Percentiles rank a stretch among this genome's conserved stretches.
Evolutionary conservation across 2,113 vertebrate species (phyloP).

Genomic region (Dicaeum eximium): DNA sequence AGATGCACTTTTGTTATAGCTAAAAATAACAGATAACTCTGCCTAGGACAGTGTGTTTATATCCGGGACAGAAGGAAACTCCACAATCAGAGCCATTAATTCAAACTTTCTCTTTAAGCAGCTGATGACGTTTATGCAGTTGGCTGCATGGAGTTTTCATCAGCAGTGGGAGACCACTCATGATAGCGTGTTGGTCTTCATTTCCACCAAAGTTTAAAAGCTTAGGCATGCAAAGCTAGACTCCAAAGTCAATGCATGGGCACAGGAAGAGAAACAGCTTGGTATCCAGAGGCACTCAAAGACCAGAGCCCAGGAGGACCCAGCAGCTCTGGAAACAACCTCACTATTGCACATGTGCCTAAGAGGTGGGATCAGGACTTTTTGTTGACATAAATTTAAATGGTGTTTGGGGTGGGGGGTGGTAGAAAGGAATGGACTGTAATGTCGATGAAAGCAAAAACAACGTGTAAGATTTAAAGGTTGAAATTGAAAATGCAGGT

Average conservation of each 20-base stretch:
- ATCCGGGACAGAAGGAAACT: neutral
- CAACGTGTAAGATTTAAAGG: neutral
- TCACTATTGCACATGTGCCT: neutral
- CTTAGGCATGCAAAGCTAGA: neutral
- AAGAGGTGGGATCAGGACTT: neutral
- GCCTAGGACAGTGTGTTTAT: neutral
- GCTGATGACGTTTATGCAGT: neutral
- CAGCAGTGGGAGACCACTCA: rapidly evolving
- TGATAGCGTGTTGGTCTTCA: neutral
- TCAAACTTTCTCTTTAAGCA: neutral
- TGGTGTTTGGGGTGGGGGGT: rapidly evolving
- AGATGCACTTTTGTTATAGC: constrained; percentile 16
- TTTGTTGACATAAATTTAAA: neutral
- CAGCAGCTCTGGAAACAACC: neutral
- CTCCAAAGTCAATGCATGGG: neutral
- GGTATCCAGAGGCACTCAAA: neutral
- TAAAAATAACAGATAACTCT: constrained; percentile 33
- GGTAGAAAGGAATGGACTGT: too few relatives aligned
- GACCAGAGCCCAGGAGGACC: rapidly evolving
- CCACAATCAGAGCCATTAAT: neutral
- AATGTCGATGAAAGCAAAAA: neutral
- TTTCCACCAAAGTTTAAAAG: neutral
- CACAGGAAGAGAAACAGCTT: neutral
- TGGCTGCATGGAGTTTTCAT: neutral
- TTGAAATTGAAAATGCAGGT: neutral